Evolutionary conservation across 2,888 invertebrate species (phyloP), one percentile per base, ranked within the genome.

Genomic region (Cylindroiulus punctatus): DNA sequence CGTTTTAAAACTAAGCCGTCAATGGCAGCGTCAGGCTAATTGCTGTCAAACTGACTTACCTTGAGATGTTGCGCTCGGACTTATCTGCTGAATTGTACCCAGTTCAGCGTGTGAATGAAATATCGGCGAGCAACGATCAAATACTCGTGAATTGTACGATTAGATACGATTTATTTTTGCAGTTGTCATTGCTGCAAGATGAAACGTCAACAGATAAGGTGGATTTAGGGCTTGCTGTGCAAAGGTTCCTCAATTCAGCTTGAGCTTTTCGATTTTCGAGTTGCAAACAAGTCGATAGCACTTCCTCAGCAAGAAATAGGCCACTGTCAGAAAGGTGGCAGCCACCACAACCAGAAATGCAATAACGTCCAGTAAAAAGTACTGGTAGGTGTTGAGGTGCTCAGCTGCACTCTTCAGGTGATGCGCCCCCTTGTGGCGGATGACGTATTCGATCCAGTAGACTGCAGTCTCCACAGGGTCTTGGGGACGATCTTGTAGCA

Each of bases 381-480:
- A 86, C 52, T 86, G 86, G 19, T 84, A 86, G 47, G 84, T 52
- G 36, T 83, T 84, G 7, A 86, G 84, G 32, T 84, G 30, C 12
- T 44, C 30, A 2, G 86, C 84, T 22, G 52, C 47, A 84, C 42
- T 44, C 32, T 57, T 86, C 81, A 86, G 32, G n/a, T 81, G 81
- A 7, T 4, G 47, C n/a, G 86, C 86, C 10, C 86, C 86, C 32
- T 86, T 47, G 86, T 86, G 86, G 22, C 84, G 86, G 19, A 86
- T 52, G 42, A 86, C 86, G 42, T 86, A 86, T n/a, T 86, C 86
- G 30, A 84, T 40, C 86, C 86, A 86, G 52, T 84, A 86, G 36
- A 36, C 84, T 2, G 84, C 86, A n/a, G 86, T 57, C 12, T 83
- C 57, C 1, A 52, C 84, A 17, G 86, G 86, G 4, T 30, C 14